Percentiles rank a stretch among this genome's conserved stretches.
phyloP scores from a whole-genome alignment of 2,797 vertebrate genomes.

The Hoplostethus mediterraneus region DNA sequence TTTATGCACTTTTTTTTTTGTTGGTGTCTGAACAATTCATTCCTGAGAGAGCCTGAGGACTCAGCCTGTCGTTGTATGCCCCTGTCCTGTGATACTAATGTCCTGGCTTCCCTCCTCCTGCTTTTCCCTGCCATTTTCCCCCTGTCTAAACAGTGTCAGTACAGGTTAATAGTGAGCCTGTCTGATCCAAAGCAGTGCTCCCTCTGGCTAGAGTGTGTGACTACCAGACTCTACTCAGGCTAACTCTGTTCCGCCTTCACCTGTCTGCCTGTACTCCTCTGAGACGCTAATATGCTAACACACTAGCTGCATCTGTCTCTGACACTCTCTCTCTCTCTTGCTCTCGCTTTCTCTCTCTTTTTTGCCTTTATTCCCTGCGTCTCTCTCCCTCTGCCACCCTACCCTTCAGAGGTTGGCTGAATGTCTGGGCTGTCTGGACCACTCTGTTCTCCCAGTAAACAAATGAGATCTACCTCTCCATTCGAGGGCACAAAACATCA shows the following conservation, averaged over 20 bases:
- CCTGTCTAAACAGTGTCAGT: constrained; percentile 61
- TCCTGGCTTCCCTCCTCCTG: constrained; percentile 23
- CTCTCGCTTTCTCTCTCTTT: neutral
- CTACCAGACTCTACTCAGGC: constrained; percentile 41
- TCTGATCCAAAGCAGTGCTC: constrained; percentile 54
- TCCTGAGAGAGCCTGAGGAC: constrained; percentile 21
- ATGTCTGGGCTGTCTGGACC: constrained; percentile 9
- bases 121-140: constrained; percentile 32
- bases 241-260: constrained; percentile 45
- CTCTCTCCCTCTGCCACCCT: neutral
- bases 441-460: neutral
- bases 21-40: constrained; percentile 22
- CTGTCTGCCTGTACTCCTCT: constrained; percentile 46
- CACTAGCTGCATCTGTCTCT: constrained; percentile 38
- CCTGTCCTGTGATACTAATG: constrained; percentile 25
- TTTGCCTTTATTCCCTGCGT: neutral
- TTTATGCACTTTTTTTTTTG: neutral
- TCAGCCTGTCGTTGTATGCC: constrained; percentile 28
- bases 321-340: neutral
- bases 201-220: constrained; percentile 37
- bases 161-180: constrained; percentile 52
- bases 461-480: neutral
- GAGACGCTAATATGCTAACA: constrained; percentile 51
- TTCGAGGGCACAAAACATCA: neutral
- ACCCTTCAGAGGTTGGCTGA: neutral